Conservation (phyloP, 2,113 vertebrate genomes). For the Pluvialis apricaria region DNA sequence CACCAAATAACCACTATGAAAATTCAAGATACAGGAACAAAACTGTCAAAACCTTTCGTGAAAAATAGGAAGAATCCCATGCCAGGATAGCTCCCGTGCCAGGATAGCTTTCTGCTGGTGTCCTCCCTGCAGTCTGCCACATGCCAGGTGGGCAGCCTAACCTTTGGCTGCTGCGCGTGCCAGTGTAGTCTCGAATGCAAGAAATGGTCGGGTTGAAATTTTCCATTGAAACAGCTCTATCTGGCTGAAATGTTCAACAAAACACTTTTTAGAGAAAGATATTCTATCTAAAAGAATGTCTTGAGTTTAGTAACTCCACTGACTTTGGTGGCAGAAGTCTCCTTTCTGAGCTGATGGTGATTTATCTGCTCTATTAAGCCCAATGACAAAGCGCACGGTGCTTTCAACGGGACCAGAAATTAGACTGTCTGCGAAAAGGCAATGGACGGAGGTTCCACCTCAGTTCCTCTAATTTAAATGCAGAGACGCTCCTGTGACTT, state of each 20-base stretch:
- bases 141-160: neutral
- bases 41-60: neutral
- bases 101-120: neutral
- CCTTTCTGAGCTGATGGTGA: neutral
- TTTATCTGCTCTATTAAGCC: slow-evolving; percentile 24
- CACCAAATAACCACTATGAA: neutral
- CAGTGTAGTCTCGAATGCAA: neutral
- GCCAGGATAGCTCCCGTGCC: neutral
- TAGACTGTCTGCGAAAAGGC: neutral
- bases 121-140: neutral
- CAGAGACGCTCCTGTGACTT: neutral
- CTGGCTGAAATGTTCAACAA: neutral
- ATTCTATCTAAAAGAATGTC: neutral
- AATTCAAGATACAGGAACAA: neutral
- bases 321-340: neutral
- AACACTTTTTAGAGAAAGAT: neutral
- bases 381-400: neutral
- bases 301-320: neutral
- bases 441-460: neutral
- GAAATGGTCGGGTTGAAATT: neutral
- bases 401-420: slow-evolving; percentile 19
- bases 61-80: neutral
- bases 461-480: slow-evolving; percentile 15
- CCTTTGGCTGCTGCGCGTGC: neutral
- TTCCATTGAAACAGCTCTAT: neutral